Percentiles rank a stretch among this genome's conserved stretches.
These are phyloP conservation scores for Sarotherodon lohbergeri DNA, from an alignment of 2,113 vertebrate species.

Conservation along the genomic window DNA sequence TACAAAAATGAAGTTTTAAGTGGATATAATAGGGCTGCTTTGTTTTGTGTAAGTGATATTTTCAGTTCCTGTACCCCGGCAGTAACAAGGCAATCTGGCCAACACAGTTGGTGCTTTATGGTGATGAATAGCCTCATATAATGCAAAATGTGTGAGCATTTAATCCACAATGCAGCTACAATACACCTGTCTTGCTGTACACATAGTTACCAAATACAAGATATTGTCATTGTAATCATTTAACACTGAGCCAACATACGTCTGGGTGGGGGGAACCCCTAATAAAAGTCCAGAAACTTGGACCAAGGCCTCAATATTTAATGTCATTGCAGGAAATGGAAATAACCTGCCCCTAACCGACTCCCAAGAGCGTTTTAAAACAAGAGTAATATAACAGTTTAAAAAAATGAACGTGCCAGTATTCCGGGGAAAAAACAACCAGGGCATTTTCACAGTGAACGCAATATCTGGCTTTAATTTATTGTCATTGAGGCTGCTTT, in stretches of 20 bases:
- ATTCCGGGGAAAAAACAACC: neutral
- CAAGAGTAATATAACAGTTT: neutral
- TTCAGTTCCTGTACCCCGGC: neutral
- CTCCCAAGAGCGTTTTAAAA: neutral
- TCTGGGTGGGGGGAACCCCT: neutral
- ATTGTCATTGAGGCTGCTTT: neutral
- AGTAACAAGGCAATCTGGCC: neutral
- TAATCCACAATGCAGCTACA: neutral
- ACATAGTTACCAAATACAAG: neutral
- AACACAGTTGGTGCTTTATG: constrained; percentile 28
- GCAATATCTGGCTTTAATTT: neutral
- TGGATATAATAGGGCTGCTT: neutral
- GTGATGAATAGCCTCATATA: constrained; percentile 7
- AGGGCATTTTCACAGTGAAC: neutral
- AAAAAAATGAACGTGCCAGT: neutral
- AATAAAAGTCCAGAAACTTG: neutral
- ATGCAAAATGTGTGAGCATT: neutral
- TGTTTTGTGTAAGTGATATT: neutral
- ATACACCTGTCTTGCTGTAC: neutral
- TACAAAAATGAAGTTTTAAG: neutral
- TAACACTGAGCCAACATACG: neutral
- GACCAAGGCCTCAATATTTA: neutral
- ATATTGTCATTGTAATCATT: neutral
- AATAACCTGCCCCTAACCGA: neutral
- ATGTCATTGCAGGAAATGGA: neutral